Base-by-base conservation (phyloP, 2,113 vertebrate genomes). In the Prolemur simus region DNA sequence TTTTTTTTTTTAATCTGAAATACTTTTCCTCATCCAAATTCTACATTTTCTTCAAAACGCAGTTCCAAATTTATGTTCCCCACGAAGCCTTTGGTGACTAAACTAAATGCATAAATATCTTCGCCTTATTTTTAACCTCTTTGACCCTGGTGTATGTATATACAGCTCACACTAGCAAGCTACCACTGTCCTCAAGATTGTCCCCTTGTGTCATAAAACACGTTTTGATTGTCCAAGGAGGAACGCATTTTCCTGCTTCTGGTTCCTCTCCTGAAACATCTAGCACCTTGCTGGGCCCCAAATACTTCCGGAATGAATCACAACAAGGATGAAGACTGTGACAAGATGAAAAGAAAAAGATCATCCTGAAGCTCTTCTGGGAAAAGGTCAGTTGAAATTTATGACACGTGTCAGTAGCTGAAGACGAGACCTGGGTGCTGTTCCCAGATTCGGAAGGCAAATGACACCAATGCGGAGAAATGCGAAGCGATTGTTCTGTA, bases 341-440 rank as follows among this genome's bases (percentile, higher is more conserved):
- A 77, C 88, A 92, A 97, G 96, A 96, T 96, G 88, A 96, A 89
- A 96, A 94, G 76, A 97, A 86, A 97, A 83, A 86, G 96, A 83
- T 80, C 95, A 74, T 66, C 93, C 76, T 18, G 80, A 85, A 84
- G 69, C 83, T 92, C 68, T 69, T 91, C 97, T 95, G 97, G 83
- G 80, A 68, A 92, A 97, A 92, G 93, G 95, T 96, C 91, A 96
- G 80, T 29, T 63, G 91, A 95, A 97, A 95, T 98, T 97, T 96
- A 93, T 91, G 96, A 95, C 95, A 96, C 90, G 94, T 64, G 89
- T 94, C 93, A 95, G 97, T 87, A 89, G 91, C 78, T 1, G 58
- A 93, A 81, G 87, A 91, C 5, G 34, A 96, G 93, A 73, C 91
- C 87, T 54, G 93, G 94, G 64, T 96, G 95, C 34, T 95, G 89